A percentile compares a stretch with the other conserved stretches of the same genome.
These are phyloP conservation scores for Synergus japonicus DNA, from an alignment of 2,888 invertebrate species.

Conservation along the genomic window DNA sequence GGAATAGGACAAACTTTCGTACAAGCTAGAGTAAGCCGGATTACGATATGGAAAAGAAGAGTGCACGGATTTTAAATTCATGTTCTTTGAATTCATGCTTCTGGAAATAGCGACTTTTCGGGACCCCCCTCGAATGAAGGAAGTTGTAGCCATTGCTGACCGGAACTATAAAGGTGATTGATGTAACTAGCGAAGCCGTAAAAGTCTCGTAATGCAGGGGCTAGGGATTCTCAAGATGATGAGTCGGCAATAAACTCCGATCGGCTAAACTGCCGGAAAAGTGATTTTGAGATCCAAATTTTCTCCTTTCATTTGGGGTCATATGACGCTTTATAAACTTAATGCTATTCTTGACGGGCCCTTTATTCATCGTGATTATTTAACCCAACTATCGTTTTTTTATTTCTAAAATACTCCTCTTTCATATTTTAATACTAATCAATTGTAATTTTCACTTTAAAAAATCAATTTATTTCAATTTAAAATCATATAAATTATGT, in stretches of 20 bases:
- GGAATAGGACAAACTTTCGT: background rate
- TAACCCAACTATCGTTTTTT: too few species aligned
- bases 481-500: too few species aligned
- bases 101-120: slow-evolving; percentile 6
- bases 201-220: slow-evolving; percentile 22
- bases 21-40: background rate
- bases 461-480: too few species aligned
- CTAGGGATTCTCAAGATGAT: slow-evolving; percentile 28
- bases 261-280: slow-evolving; percentile 1
- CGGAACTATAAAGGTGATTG: slow-evolving; percentile 35
- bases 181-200: slow-evolving; percentile 25
- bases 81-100: slow-evolving; percentile 6
- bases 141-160: slow-evolving; percentile 34
- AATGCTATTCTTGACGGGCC: background rate
- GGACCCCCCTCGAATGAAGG: slow-evolving; percentile 3
- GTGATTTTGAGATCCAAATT: slow-evolving; percentile 34
- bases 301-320: slow-evolving; percentile 3
- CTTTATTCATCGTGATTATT: too few species aligned
- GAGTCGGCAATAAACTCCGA: slow-evolving; percentile 22
- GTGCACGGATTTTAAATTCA: background rate
- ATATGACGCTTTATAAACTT: background rate
- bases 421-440: too few species aligned
- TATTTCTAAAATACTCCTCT: too few species aligned
- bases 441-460: too few species aligned
- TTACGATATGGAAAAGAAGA: background rate